phyloP scores from a whole-genome alignment of 2,888 invertebrate genomes.

The Bombylius discolor region DNA sequence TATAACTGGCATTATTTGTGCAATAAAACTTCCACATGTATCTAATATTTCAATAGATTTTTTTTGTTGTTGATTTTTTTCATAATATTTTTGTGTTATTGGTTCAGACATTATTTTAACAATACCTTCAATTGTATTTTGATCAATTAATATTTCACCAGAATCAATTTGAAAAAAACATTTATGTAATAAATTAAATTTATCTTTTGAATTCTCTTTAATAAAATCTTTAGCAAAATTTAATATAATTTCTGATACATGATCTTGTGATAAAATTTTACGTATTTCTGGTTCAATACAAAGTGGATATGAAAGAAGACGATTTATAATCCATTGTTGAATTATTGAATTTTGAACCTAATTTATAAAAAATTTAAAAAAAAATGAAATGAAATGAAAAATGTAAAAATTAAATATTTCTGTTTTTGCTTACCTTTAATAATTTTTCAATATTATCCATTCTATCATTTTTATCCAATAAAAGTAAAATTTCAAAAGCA shows the following conservation, averaged over 20 bases:
- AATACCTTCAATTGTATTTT: conserved; percentile 27
- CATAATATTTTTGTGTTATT: conserved; percentile 12
- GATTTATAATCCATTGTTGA: conserved; percentile 27
- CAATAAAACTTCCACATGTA: conserved; percentile 40
- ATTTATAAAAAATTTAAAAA: background rate
- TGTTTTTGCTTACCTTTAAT: conserved; percentile 38
- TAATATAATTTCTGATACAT: conserved; percentile 23
- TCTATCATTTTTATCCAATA: conserved; percentile 42
- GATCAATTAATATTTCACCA: conserved; percentile 30
- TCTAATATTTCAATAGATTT: conserved; percentile 30
- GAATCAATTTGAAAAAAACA: conserved; percentile 35
- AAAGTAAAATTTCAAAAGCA: conserved; percentile 46
- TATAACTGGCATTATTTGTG: conserved; percentile 40
- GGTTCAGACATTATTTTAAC: conserved; percentile 26
- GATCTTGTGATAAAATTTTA: conserved; percentile 23
- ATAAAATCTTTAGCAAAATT: conserved; percentile 25
- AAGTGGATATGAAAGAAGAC: conserved; percentile 32
- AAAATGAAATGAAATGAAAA: background rate
- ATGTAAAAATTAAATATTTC: background rate
- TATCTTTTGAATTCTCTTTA: conserved; percentile 23
- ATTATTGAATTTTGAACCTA: conserved; percentile 23
- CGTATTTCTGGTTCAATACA: conserved; percentile 28
- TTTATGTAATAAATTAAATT: conserved; percentile 31
- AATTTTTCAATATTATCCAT: conserved; percentile 43
- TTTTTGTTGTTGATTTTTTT: background rate